Conservation (phyloP, 2,888 invertebrate genomes). For the Apomyelois bistriatella region DNA sequence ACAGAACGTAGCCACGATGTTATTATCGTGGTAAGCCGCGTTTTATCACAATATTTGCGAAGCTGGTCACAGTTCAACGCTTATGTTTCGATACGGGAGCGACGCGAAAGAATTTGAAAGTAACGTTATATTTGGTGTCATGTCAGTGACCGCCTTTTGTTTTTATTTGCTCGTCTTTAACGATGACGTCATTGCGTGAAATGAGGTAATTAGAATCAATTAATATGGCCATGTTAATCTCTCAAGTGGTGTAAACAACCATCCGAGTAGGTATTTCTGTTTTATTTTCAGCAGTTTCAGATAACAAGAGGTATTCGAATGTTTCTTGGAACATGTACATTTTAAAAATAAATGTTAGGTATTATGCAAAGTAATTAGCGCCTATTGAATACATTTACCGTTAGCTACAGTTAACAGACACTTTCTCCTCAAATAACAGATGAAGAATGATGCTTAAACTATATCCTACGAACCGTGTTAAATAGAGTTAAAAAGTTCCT, state of each 20-base stretch:
- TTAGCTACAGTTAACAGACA: too few species aligned
- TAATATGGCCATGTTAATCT: background rate
- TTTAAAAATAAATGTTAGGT: too few species aligned
- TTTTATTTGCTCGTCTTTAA: conserved; percentile 4
- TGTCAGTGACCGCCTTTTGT: conserved; percentile 13
- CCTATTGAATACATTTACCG: too few species aligned
- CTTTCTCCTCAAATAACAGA: too few species aligned
- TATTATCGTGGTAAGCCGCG: background rate
- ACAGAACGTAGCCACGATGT: background rate
- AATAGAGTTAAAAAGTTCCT: too few species aligned
- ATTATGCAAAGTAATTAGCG: too few species aligned
- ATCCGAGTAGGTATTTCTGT: background rate
- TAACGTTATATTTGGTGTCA: conserved; percentile 2
- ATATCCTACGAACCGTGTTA: too few species aligned
- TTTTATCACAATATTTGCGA: conserved; percentile 7
- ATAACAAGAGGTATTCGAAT: too few species aligned
- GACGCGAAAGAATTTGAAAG: conserved; percentile 4
- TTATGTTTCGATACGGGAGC: background rate
- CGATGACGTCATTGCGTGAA: background rate
- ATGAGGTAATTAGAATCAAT: conserved; percentile 1
- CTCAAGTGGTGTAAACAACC: background rate
- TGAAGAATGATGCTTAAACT: too few species aligned
- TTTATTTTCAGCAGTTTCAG: too few species aligned
- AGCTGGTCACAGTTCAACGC: conserved; percentile 1
- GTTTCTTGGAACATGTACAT: too few species aligned